phyloP scores from a whole-genome alignment of 2,113 vertebrate genomes.

The Anseranas semipalmata region DNA sequence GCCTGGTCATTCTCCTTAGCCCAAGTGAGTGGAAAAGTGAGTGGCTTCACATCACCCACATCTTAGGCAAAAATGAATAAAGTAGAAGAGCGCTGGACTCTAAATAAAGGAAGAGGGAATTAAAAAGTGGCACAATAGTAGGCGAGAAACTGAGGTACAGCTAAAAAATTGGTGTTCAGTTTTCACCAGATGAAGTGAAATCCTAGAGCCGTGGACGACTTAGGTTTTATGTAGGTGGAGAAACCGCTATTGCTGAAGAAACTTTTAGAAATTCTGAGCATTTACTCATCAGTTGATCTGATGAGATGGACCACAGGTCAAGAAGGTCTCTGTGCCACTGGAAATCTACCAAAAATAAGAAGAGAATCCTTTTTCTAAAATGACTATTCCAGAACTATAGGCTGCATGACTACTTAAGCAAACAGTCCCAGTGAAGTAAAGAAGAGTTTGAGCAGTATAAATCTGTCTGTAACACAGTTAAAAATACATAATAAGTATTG shows the following conservation, averaged over 20 bases:
- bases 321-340: neutral
- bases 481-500: neutral
- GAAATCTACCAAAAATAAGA: neutral
- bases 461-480: neutral
- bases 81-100: neutral
- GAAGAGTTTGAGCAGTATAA: neutral
- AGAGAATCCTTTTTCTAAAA: neutral
- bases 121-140: neutral
- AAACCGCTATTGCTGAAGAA: neutral
- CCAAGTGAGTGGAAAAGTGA: neutral
- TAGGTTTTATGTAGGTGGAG: neutral
- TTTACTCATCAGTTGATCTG: neutral
- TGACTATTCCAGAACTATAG: fast-evolving
- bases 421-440: neutral
- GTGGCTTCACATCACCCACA: neutral
- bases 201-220: neutral
- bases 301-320: neutral
- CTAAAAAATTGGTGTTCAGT: neutral
- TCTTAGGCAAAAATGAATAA: conserved; percentile 16
- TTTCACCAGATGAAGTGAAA: neutral
- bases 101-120: neutral
- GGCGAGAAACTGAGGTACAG: neutral
- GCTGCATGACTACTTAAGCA: neutral
- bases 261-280: neutral
- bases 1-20: neutral